Evolutionary conservation across 2,888 invertebrate species (phyloP).

Genomic region (Thymelicus lineola): DNA sequence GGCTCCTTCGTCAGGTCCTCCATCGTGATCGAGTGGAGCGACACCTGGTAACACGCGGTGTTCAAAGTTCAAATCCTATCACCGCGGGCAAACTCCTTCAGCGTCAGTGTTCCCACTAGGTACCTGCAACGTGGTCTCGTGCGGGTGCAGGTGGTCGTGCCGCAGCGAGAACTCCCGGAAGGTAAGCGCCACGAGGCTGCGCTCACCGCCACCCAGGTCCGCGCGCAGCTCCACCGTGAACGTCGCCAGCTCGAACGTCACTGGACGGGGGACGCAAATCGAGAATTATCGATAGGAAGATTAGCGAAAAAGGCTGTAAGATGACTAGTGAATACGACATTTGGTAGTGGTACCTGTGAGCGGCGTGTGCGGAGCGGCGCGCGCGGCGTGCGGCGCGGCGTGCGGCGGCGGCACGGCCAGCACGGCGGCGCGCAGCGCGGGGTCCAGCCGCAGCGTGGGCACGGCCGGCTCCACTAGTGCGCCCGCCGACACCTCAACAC

Average conservation of each 20-base stretch:
- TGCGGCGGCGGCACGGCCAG: conserved; percentile 65
- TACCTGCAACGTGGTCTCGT: conserved; percentile 90
- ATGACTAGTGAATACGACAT: no score
- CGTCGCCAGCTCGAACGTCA: conserved; percentile 90
- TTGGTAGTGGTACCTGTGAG: conserved; percentile 45
- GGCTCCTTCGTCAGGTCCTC: conserved; percentile 93
- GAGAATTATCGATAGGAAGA: no score
- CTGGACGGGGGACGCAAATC: conserved; percentile 52
- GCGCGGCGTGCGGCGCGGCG: conserved; percentile 45
- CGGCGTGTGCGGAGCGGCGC: conserved; percentile 44
- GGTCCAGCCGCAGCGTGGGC: conserved; percentile 85
- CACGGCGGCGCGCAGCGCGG: conserved; percentile 85
- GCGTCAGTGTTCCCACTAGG: not conserved
- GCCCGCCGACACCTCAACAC: not conserved
- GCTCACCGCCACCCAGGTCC: conserved; percentile 88
- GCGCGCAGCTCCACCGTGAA: conserved; percentile 91
- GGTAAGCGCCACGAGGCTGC: conserved; percentile 93
- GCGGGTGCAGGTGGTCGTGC: conserved; percentile 88
- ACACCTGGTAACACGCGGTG: conserved; percentile 83
- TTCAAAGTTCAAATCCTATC: not conserved
- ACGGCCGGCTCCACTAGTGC: conserved; percentile 66
- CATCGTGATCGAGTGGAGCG: conserved; percentile 94
- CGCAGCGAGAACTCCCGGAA: conserved; percentile 93
- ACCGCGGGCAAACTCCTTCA: not conserved
- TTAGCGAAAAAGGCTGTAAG: no score